These are phyloP conservation scores for Charanyca ferruginea DNA, from an alignment of 2,888 invertebrate species.

Conservation along the genomic window DNA sequence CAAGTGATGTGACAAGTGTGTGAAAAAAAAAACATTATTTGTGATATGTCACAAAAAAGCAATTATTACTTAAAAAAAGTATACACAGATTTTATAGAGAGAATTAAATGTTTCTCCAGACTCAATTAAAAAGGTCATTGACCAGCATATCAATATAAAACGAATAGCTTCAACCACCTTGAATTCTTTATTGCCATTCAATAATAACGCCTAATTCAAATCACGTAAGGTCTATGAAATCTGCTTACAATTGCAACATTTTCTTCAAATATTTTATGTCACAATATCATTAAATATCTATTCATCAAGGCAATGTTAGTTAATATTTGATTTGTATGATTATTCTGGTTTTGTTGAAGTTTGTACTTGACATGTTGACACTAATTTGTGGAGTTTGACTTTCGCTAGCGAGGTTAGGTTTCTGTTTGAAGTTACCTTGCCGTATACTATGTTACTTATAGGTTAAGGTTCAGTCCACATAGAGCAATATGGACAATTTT, in stretches of 20 bases:
- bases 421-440: slow-evolving; percentile 21
- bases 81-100: no score
- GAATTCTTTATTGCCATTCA: slow-evolving; percentile 25
- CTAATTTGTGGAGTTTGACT: slow-evolving; percentile 33
- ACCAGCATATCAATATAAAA: slow-evolving; percentile 42
- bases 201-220: slow-evolving; percentile 34
- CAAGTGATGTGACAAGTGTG: no score
- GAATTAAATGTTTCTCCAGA: background rate
- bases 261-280: slow-evolving; percentile 43
- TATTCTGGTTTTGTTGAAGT: slow-evolving; percentile 34
- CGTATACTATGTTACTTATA: background rate
- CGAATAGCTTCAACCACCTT: slow-evolving; percentile 37
- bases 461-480: background rate
- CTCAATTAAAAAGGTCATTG: slow-evolving; percentile 45
- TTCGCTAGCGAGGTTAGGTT: slow-evolving; percentile 46
- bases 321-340: slow-evolving; percentile 43
- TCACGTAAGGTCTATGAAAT: slow-evolving; percentile 15
- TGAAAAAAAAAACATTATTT: no score
- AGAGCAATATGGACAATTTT: no score
- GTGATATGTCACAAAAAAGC: no score
- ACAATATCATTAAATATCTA: slow-evolving; percentile 22
- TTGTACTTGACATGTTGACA: slow-evolving; percentile 63
- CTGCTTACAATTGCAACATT: slow-evolving; percentile 49
- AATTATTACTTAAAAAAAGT: no score
- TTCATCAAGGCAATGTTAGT: slow-evolving; percentile 61